These are phyloP conservation scores for Palythoa grandis DNA, from an alignment of 92 coral and sea anemone genomes.

Conservation along the genomic window DNA sequence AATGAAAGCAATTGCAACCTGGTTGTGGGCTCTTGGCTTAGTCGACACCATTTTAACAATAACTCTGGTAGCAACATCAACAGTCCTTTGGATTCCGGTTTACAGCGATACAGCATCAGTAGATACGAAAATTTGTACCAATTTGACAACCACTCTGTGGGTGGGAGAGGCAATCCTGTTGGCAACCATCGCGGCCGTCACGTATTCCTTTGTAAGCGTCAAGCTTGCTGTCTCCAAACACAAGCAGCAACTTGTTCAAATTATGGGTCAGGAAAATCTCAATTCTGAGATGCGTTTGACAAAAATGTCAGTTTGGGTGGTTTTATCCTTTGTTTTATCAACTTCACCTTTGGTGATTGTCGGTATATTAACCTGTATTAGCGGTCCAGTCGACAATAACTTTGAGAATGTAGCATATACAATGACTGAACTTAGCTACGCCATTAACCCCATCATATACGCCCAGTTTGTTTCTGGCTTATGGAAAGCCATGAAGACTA, in stretches of 20 bases:
- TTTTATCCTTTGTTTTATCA: neutral
- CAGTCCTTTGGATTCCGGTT: conserved; percentile 15
- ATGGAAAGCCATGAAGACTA: conserved; percentile 9
- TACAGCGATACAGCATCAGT: neutral
- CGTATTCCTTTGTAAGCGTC: neutral
- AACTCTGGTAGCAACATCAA: conserved; percentile 27
- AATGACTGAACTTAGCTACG: neutral
- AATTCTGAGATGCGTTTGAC: conserved; percentile 2
- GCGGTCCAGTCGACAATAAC: neutral
- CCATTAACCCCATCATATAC: conserved; percentile 15
- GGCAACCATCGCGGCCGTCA: neutral
- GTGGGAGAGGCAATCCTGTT: neutral
- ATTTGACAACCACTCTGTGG: neutral
- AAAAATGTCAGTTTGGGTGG: conserved; percentile 13
- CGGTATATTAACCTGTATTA: neutral
- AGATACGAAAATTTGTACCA: neutral
- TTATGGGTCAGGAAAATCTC: conserved; percentile 12
- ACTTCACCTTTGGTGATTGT: neutral
- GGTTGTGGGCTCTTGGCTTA: conserved; percentile 1
- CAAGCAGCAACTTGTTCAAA: conserved; percentile 10
- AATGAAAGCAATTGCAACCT: conserved; percentile 10
- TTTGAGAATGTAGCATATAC: neutral
- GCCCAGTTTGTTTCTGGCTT: conserved; percentile 4
- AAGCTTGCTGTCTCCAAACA: neutral
- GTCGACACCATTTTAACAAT: neutral